Conservation (phyloP, 2,888 invertebrate genomes). For the Acrobasis repandana region DNA sequence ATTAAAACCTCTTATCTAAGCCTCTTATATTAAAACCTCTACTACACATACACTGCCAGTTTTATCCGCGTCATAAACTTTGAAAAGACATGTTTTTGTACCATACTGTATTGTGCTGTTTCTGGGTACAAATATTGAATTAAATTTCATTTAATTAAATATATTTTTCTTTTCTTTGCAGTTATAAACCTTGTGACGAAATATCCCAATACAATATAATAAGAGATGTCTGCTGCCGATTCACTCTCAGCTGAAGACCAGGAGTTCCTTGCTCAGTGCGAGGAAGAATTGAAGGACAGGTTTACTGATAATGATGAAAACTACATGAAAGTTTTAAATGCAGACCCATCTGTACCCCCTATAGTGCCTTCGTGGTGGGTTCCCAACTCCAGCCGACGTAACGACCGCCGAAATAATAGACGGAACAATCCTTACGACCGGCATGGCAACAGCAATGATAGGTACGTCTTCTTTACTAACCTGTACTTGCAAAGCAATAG, state of each 20-base stretch:
- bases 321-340: constrained; percentile 78
- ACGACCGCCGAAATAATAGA: constrained; percentile 55
- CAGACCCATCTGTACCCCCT: constrained; percentile 77
- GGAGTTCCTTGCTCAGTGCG: constrained; percentile 84
- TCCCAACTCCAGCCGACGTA: constrained; percentile 51
- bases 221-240: constrained; percentile 49
- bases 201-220: constrained; percentile 34
- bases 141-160: neutral
- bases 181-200: constrained; percentile 52
- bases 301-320: constrained; percentile 85
- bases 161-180: constrained; percentile 39
- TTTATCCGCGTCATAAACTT: neutral
- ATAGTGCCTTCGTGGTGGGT: constrained; percentile 83
- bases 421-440: constrained; percentile 45
- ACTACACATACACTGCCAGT: no score
- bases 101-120: neutral
- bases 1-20: no score
- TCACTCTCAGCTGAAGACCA: constrained; percentile 80
- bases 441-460: constrained; percentile 37
- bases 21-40: no score
- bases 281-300: constrained; percentile 84
- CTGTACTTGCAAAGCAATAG: no score
- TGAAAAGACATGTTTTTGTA: constrained; percentile 32
- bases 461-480: no score
- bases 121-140: no score